These are phyloP conservation scores for Gymnocheta viridis DNA, from an alignment of 2,888 invertebrate genomes.

Conservation along the genomic window DNA sequence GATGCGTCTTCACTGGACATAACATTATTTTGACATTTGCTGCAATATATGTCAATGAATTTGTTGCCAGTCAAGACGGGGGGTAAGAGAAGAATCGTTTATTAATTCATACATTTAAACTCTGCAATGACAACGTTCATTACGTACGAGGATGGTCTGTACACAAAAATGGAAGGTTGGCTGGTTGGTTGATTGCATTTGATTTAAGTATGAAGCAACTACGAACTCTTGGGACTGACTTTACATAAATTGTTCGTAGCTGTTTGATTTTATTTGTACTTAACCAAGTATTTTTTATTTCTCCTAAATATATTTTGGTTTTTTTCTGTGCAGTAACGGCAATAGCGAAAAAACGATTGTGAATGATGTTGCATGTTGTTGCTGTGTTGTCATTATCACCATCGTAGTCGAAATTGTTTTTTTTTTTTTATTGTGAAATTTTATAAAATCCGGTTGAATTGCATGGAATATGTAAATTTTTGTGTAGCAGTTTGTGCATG, in stretches of 20 bases:
- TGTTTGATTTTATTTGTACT: constrained; percentile 34
- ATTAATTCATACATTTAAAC: constrained; percentile 15
- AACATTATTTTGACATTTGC: no score
- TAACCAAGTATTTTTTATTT: constrained; percentile 5
- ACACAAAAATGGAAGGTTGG: constrained; percentile 2
- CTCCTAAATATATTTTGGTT: constrained; percentile 9
- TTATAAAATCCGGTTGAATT: constrained; percentile 43
- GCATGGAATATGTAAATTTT: constrained; percentile 33
- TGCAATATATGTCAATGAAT: no score
- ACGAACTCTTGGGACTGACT: constrained; percentile 49
- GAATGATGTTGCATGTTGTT: constrained; percentile 57
- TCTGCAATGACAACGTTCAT: neutral
- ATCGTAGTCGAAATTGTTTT: neutral
- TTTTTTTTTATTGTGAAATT: constrained; percentile 17
- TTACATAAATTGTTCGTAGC: constrained; percentile 3
- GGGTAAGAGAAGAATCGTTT: neutral
- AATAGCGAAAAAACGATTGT: constrained; percentile 15
- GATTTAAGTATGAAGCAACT: constrained; percentile 46
- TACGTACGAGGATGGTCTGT: constrained; percentile 5
- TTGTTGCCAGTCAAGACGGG: no score
- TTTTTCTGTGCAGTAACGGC: constrained; percentile 31
- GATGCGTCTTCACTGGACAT: no score
- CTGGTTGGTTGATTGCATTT: constrained; percentile 2
- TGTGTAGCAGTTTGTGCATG: neutral
- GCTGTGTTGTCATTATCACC: constrained; percentile 36